Conservation (phyloP, 2,797 vertebrate genomes). For the Anabas testudineus region DNA sequence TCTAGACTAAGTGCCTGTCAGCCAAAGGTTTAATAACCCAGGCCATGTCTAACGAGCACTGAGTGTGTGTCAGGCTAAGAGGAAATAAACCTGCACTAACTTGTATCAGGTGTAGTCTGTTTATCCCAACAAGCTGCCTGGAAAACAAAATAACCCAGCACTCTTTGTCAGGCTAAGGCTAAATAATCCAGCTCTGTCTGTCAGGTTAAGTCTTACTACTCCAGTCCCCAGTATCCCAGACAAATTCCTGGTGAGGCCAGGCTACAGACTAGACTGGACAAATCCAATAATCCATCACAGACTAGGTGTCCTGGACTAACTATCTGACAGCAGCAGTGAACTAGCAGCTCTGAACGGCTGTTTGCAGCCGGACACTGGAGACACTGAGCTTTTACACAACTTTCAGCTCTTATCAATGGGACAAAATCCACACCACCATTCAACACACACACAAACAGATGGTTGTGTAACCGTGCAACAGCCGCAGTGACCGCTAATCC, state of each 20-base stretch:
- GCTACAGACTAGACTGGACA: not conserved
- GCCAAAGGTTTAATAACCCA: not conserved
- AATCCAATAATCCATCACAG: conserved; percentile 15
- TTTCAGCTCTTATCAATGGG: conserved; percentile 69
- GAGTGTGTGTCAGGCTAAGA: not conserved
- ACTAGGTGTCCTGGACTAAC: conserved; percentile 33
- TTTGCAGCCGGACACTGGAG: conserved; percentile 39
- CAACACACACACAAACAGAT: conserved; percentile 20
- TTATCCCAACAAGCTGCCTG: not conserved
- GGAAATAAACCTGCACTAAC: not conserved
- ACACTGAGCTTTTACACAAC: conserved; percentile 66
- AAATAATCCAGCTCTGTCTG: not conserved
- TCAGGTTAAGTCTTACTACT: not conserved
- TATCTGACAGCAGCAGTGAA: conserved; percentile 23
- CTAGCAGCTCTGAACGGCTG: conserved; percentile 31
- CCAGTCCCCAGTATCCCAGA: too few species aligned
- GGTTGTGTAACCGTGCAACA: conserved; percentile 62
- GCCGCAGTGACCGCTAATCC: conserved; percentile 38
- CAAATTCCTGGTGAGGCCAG: not conserved
- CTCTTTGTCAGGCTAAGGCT: not conserved
- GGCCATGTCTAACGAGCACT: not conserved
- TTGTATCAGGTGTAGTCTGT: not conserved
- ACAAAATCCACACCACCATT: conserved; percentile 68
- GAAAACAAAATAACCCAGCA: not conserved
- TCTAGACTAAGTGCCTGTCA: not conserved